Percentiles rank a stretch among this genome's conserved stretches.
Evolutionary conservation across 2,113 vertebrate species (phyloP).

Genomic region (Baryphthengus martii): DNA sequence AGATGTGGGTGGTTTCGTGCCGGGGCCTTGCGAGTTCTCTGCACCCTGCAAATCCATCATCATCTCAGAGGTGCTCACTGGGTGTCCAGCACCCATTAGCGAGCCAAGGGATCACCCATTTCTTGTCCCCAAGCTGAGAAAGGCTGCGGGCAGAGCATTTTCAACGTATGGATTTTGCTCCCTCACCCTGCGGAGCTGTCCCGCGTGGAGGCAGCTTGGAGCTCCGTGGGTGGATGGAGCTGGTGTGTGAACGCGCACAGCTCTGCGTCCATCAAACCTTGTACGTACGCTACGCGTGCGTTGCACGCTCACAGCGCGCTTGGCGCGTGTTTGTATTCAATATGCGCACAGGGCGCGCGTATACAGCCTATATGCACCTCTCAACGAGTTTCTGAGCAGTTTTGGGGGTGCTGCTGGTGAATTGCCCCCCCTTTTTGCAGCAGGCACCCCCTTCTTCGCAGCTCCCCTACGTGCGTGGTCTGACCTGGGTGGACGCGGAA

Average conservation of each 20-base stretch:
- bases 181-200: not conserved
- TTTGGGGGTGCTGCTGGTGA: not conserved
- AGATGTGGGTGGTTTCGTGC: fast-evolving
- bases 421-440: fast-evolving
- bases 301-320: fast-evolving
- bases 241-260: fast-evolving
- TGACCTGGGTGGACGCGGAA: not conserved
- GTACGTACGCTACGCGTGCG: fast-evolving
- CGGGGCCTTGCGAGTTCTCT: fast-evolving
- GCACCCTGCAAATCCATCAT: fast-evolving
- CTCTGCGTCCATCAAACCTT: not conserved
- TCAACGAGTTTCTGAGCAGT: not conserved
- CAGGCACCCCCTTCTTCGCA: not conserved
- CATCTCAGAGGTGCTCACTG: fast-evolving
- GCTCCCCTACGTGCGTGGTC: fast-evolving
- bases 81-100: fast-evolving
- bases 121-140: fast-evolving
- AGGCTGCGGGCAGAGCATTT: not conserved
- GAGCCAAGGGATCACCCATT: fast-evolving
- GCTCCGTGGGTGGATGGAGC: fast-evolving
- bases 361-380: fast-evolving
- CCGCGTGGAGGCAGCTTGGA: fast-evolving
- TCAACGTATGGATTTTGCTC: fast-evolving
- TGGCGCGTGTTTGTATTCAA: fast-evolving
- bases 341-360: fast-evolving